phyloP scores from a whole-genome alignment of 2,888 invertebrate genomes.

The Erpobdella octoculata region DNA sequence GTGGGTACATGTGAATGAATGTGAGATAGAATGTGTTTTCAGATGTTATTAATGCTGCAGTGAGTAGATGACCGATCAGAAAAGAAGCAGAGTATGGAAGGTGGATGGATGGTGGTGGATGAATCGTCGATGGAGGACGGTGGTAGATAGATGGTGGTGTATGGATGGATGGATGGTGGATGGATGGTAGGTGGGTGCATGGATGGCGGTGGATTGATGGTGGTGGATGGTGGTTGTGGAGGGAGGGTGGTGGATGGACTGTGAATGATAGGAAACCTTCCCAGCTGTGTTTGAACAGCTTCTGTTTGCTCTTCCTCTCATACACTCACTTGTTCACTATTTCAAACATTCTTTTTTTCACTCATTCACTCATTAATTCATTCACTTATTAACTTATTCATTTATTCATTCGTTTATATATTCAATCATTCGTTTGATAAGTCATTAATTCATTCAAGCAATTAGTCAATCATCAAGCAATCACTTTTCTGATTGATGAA shows the following conservation, averaged over 20 bases:
- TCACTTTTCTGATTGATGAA: too few relatives aligned
- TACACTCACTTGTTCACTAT: background rate
- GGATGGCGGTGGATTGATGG: background rate
- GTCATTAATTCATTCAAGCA: background rate
- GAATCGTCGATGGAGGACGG: background rate
- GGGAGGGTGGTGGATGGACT: background rate
- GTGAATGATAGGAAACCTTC: background rate
- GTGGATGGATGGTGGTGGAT: background rate
- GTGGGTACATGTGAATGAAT: background rate
- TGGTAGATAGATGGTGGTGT: background rate
- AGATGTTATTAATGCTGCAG: constrained; percentile 5
- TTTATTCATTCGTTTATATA: background rate
- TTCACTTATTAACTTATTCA: background rate
- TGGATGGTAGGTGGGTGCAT: background rate
- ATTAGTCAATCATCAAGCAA: too few relatives aligned
- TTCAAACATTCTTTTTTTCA: background rate
- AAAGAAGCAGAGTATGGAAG: too few relatives aligned
- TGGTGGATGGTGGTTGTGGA: background rate
- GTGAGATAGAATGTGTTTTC: background rate
- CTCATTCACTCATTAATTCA: background rate
- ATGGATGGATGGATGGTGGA: background rate
- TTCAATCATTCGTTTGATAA: background rate
- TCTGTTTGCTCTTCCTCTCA: background rate
- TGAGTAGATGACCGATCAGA: constrained; percentile 3
- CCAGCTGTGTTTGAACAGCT: background rate